phyloP scores from a whole-genome alignment of 2,888 invertebrate species.

The Sialis fuliginosa region DNA sequence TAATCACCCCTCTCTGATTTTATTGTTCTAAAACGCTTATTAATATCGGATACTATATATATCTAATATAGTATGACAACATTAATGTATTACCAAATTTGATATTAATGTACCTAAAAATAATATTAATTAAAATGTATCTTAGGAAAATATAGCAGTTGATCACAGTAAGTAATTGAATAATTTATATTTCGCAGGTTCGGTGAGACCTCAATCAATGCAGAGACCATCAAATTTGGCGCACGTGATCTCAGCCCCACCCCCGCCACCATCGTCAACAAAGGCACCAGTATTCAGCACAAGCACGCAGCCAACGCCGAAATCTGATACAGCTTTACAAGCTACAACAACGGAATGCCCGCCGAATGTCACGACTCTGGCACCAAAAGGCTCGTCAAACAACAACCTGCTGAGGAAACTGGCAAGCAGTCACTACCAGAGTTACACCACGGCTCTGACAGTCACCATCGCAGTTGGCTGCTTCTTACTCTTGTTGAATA shows the following conservation, averaged over 20 bases:
- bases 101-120: too few relatives aligned
- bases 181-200: constrained; percentile 31
- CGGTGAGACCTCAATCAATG: constrained; percentile 56
- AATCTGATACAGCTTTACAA: constrained; percentile 28
- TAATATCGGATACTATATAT: too few relatives aligned
- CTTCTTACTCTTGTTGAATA: constrained; percentile 61
- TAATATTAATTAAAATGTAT: too few relatives aligned
- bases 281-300: constrained; percentile 21
- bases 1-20: too few relatives aligned
- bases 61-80: too few relatives aligned
- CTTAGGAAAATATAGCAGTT: too few relatives aligned
- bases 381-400: constrained; percentile 23
- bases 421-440: constrained; percentile 71
- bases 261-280: constrained; percentile 21
- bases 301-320: constrained; percentile 29
- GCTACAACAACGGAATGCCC: constrained; percentile 56
- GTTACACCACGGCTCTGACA: constrained; percentile 74
- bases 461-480: constrained; percentile 78
- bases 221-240: constrained; percentile 43
- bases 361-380: constrained; percentile 36
- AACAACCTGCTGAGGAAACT: constrained; percentile 55
- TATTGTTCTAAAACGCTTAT: too few relatives aligned
- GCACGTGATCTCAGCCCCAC: constrained; percentile 33
- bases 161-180: neutral
- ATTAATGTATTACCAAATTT: too few relatives aligned